phyloP scores from a whole-genome alignment of 2,888 invertebrate species.

The Bedellia somnulentella region DNA sequence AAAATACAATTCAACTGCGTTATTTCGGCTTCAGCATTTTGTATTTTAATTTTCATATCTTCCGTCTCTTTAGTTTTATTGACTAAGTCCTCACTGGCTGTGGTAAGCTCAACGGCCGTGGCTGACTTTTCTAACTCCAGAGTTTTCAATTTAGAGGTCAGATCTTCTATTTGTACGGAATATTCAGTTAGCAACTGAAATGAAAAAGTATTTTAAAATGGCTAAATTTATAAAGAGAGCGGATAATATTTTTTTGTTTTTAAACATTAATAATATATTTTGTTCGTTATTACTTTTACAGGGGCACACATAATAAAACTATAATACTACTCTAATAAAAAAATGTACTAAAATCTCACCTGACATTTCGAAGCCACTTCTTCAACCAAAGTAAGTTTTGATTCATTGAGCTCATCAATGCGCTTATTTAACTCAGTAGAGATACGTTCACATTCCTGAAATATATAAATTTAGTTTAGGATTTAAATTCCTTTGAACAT shows the following conservation, averaged over 20 bases:
- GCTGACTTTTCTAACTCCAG: slow-evolving; percentile 12
- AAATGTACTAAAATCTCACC: slow-evolving; percentile 11
- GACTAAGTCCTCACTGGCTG: slow-evolving; percentile 7
- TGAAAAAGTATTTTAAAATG: too few species aligned
- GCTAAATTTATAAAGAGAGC: too few species aligned
- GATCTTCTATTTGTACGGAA: slow-evolving; percentile 11
- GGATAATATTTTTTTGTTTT: too few species aligned
- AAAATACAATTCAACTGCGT: slow-evolving; percentile 10
- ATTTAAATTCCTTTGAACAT: neutral
- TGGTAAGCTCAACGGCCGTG: slow-evolving; percentile 12
- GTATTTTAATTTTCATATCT: neutral
- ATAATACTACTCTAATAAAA: too few species aligned
- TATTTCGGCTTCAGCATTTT: neutral
- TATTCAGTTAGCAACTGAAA: slow-evolving; percentile 13
- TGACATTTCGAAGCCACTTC: slow-evolving; percentile 11
- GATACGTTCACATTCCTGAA: neutral
- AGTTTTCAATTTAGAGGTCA: slow-evolving; percentile 10
- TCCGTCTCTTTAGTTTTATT: slow-evolving; percentile 5
- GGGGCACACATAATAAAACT: too few species aligned
- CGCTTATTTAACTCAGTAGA: too few species aligned
- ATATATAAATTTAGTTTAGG: neutral
- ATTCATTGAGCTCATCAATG: too few species aligned
- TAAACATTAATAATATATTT: too few species aligned
- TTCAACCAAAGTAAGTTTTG: slow-evolving; percentile 10
- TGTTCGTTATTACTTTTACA: too few species aligned